A percentile compares a stretch with the other conserved stretches of the same genome.
These are phyloP conservation scores for Rhagoletis zephyria DNA, from an alignment of 1,140 invertebrate genomes.

Conservation along the genomic window DNA sequence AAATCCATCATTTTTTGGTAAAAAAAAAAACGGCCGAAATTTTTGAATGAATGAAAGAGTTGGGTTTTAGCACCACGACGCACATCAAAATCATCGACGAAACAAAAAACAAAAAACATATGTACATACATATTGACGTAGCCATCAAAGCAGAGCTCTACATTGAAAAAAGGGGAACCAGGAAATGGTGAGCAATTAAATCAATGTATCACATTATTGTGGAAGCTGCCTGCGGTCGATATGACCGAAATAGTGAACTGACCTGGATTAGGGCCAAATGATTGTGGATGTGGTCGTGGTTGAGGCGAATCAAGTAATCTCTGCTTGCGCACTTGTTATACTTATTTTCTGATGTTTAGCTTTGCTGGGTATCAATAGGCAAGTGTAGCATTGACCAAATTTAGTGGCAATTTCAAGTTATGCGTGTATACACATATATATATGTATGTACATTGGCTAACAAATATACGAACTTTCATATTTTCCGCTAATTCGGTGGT, in stretches of 20 bases:
- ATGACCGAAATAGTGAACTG: neutral
- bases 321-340: neutral
- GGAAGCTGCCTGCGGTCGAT: constrained; percentile 13
- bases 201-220: constrained; percentile 63
- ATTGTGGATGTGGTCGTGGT: neutral
- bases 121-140: neutral
- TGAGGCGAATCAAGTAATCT: neutral
- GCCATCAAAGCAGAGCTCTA: constrained; percentile 60
- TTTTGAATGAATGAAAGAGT: constrained; percentile 27
- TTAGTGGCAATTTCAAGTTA: too few relatives aligned
- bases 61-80: constrained; percentile 42
- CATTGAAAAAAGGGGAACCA: constrained; percentile 69
- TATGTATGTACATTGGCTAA: too few relatives aligned
- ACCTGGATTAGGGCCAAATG: neutral
- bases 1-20: constrained; percentile 62
- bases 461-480: too few relatives aligned
- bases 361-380: neutral
- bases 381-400: too few relatives aligned
- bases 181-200: constrained; percentile 73
- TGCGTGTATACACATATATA: too few relatives aligned
- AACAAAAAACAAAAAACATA: constrained; percentile 14
- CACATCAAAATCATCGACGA: neutral
- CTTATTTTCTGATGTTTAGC: neutral
- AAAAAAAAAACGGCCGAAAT: neutral
- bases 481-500: too few relatives aligned